phyloP scores from a whole-genome alignment of 2,113 vertebrate species.

The Melanostigma gelatinosum region DNA sequence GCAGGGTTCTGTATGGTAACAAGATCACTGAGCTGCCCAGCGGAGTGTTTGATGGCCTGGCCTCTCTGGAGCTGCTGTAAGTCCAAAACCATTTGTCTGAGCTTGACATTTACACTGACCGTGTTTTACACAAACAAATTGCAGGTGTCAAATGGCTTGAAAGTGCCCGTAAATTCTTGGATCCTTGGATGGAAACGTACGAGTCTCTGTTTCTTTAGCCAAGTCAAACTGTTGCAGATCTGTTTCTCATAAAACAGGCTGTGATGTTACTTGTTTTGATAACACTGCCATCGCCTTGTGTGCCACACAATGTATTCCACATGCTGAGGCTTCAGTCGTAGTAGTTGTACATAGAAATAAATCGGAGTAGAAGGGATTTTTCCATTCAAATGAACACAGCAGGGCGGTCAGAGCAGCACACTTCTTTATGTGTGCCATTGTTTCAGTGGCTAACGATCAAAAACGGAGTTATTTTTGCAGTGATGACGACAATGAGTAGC shows the following conservation, averaged over 20 bases:
- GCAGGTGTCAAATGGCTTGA: conserved; percentile 5
- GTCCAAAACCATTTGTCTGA: conserved; percentile 59
- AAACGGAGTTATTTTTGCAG: too few relatives aligned
- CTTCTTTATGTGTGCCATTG: too few relatives aligned
- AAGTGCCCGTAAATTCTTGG: not conserved
- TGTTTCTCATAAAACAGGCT: not conserved
- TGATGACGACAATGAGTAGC: too few relatives aligned
- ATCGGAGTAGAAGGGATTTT: too few relatives aligned
- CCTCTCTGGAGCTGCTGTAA: conserved; percentile 95
- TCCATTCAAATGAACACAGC: too few relatives aligned
- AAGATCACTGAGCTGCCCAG: conserved; percentile 95
- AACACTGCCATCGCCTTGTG: too few relatives aligned
- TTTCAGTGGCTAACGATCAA: too few relatives aligned
- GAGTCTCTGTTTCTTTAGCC: not conserved
- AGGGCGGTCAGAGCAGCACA: too few relatives aligned
- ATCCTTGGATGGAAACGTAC: not conserved
- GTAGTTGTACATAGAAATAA: not conserved
- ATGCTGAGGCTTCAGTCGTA: not conserved
- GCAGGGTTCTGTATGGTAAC: conserved; percentile 96
- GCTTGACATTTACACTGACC: not conserved
- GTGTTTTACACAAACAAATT: conserved; percentile 8
- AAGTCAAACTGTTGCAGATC: not conserved
- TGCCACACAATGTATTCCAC: not conserved
- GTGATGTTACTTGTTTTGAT: not conserved
- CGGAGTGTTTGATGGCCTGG: conserved; percentile 93